These are phyloP conservation scores for Tryphoninae sp. DNA, from an alignment of 2,888 invertebrate genomes.

Conservation along the genomic window DNA sequence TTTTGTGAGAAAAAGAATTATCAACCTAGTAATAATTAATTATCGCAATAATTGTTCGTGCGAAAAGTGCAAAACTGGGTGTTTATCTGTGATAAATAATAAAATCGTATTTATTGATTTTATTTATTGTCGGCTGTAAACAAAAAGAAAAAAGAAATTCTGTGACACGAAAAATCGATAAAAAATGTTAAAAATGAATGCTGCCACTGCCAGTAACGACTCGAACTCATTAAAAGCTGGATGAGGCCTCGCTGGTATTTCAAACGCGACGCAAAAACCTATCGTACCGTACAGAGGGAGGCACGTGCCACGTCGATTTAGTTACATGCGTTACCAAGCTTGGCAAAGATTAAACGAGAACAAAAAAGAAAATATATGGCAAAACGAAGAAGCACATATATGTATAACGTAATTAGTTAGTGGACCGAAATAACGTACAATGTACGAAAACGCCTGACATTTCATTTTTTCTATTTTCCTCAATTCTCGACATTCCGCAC, in stretches of 20 bases:
- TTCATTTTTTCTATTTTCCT: no score
- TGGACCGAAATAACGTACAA: no score
- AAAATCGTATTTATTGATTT: neutral
- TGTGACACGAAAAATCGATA: neutral
- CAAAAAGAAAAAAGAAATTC: neutral
- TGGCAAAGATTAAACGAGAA: slow-evolving; percentile 54
- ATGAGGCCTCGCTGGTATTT: slow-evolving; percentile 23
- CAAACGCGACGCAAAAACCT: slow-evolving; percentile 41
- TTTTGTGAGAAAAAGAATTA: neutral
- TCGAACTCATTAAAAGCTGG: slow-evolving; percentile 55
- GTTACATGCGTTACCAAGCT: slow-evolving; percentile 65
- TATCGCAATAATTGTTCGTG: neutral
- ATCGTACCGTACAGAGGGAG: slow-evolving; percentile 48
- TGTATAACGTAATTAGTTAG: no score
- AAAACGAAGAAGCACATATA: slow-evolving; percentile 26
- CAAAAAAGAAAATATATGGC: slow-evolving; percentile 40
- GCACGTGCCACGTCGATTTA: slow-evolving; percentile 69
- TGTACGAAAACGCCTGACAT: no score
- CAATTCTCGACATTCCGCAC: neutral
- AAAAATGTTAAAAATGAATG: slow-evolving; percentile 28
- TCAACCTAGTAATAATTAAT: neutral
- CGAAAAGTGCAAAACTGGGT: no score
- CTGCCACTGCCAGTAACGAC: slow-evolving; percentile 27
- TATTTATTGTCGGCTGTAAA: neutral
- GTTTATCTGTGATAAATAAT: no score